phyloP scores from a whole-genome alignment of 2,888 invertebrate species.

The Oasisia sp. region DNA sequence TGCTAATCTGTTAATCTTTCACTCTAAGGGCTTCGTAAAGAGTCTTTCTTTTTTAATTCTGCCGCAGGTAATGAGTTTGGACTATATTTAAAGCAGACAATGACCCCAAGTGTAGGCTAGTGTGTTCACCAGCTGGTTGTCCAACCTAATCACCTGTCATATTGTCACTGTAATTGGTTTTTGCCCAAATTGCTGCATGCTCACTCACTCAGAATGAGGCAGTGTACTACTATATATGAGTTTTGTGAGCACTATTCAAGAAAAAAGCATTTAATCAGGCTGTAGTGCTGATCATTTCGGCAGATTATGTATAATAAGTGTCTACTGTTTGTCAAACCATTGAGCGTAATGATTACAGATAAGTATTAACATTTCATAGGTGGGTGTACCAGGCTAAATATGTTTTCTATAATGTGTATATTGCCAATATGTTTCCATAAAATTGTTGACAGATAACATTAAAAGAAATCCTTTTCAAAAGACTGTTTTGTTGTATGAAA shows the following conservation, averaged over 20 bases:
- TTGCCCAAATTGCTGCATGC: neutral
- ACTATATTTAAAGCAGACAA: neutral
- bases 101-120: neutral
- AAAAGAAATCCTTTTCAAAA: neutral
- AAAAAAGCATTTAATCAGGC: neutral
- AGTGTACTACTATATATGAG: neutral
- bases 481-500: neutral
- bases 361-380: neutral
- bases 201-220: neutral
- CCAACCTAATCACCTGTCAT: neutral
- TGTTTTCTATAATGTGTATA: neutral
- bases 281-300: neutral
- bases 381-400: too few relatives aligned
- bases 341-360: neutral
- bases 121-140: neutral
- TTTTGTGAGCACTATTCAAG: neutral
- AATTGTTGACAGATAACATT: neutral
- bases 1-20: neutral
- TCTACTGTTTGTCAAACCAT: neutral
- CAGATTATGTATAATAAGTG: neutral
- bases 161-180: neutral
- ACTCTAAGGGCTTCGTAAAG: neutral
- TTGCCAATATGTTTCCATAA: neutral
- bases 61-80: neutral
- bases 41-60: neutral